phyloP scores from a whole-genome alignment of 2,797 vertebrate species.

The Coranthus polyacanthus region DNA sequence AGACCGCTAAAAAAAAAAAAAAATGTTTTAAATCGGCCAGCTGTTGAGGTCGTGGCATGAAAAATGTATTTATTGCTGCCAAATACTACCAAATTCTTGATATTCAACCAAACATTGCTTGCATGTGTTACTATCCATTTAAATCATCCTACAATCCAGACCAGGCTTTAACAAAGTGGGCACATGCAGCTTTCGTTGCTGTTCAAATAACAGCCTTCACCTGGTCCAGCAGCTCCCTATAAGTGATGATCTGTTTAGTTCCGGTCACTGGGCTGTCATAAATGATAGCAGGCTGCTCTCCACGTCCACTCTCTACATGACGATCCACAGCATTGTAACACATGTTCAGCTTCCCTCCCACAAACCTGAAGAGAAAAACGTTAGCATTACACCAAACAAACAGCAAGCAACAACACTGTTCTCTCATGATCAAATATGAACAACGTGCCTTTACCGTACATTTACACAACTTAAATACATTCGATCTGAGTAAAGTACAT shows the following conservation, averaged over 20 bases:
- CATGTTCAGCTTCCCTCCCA: conserved; percentile 93
- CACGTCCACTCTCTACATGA: conserved; percentile 90
- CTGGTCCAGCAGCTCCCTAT: conserved; percentile 91
- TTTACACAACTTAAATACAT: neutral
- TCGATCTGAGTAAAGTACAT: neutral
- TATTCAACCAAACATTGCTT: neutral
- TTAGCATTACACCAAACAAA: neutral
- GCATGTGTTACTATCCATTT: neutral
- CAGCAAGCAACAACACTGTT: neutral
- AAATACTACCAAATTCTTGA: conserved; percentile 15
- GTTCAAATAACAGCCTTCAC: conserved; percentile 67
- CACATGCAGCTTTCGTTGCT: neutral
- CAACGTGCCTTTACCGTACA: neutral
- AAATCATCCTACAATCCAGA: too few species aligned
- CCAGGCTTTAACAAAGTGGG: neutral
- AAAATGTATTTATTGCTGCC: conserved; percentile 13
- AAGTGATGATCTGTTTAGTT: conserved; percentile 89
- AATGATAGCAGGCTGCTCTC: conserved; percentile 91
- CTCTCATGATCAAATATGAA: neutral
- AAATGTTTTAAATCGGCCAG: too few species aligned
- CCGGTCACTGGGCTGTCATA: conserved; percentile 96
- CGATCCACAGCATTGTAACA: conserved; percentile 96
- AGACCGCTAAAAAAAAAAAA: neutral
- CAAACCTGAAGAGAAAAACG: conserved; percentile 86
- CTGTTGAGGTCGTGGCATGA: neutral